Percentiles rank a stretch among this genome's conserved stretches.
These are phyloP conservation scores for Coluber constrictor DNA, from an alignment of 2,797 vertebrate genomes.

Conservation along the genomic window DNA sequence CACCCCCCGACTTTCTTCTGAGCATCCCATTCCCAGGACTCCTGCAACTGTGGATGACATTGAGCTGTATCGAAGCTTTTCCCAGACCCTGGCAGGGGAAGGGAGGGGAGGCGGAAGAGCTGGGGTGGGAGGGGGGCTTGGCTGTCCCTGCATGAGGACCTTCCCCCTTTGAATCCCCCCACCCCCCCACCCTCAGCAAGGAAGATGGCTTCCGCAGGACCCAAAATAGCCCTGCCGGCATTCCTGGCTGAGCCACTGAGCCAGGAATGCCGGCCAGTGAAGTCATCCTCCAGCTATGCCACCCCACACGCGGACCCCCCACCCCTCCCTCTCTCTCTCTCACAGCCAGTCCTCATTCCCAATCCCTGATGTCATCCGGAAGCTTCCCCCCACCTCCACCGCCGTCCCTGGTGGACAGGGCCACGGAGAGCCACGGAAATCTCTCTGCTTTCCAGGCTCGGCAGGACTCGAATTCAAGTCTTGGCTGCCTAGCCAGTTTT, in stretches of 20 bases:
- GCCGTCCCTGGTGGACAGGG: too few species aligned
- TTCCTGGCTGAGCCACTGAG: background rate
- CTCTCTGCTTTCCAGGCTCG: background rate
- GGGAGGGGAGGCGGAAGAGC: background rate
- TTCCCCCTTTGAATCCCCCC: too few species aligned
- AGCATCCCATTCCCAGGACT: background rate
- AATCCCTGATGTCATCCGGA: background rate
- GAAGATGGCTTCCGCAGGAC: background rate
- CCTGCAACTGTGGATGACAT: too few species aligned
- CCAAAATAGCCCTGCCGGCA: background rate
- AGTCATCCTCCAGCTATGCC: constrained; percentile 6
- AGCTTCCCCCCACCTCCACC: too few species aligned
- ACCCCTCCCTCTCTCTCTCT: background rate
- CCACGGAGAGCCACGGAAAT: background rate
- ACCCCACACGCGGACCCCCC: too few species aligned
- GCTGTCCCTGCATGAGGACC: background rate
- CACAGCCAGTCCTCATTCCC: background rate
- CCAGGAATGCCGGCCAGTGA: background rate
- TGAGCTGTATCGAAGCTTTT: background rate
- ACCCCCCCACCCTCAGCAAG: too few species aligned
- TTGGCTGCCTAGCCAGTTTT: rapidly evolving
- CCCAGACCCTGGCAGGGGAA: too few species aligned
- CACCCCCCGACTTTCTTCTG: rapidly evolving
- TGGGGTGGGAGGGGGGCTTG: background rate
- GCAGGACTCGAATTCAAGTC: background rate